A percentile compares a stretch with the other conserved stretches of the same genome.
These are phyloP conservation scores for Pipistrellus pipistrellus DNA, from an alignment of 2,797 vertebrate species.

Conservation along the genomic window DNA sequence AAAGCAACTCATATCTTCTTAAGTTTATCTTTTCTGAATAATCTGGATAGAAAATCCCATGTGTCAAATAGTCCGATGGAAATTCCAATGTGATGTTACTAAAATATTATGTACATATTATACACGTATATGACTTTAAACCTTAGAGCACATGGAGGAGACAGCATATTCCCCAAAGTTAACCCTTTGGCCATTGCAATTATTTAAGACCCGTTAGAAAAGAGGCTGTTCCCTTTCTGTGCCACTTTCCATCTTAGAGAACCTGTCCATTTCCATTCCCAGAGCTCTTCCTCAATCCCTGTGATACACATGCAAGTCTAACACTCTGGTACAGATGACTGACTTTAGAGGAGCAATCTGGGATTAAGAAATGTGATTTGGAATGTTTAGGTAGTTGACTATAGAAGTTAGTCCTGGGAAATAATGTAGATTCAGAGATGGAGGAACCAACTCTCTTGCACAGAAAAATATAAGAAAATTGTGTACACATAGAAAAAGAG, in stretches of 20 bases:
- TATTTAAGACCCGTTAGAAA: neutral
- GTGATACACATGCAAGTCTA: neutral
- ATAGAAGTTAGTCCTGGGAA: conserved; percentile 22
- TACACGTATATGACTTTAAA: neutral
- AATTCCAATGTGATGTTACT: conserved; percentile 37
- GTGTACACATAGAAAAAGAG: neutral
- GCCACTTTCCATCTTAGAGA: neutral
- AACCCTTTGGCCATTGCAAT: neutral
- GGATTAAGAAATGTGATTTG: conserved; percentile 14
- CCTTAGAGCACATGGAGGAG: neutral
- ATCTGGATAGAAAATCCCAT: neutral
- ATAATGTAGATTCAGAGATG: neutral
- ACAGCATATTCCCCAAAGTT: neutral
- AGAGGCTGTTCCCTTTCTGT: neutral
- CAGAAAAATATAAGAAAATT: neutral
- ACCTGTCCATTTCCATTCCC: neutral
- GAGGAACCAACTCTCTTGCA: neutral
- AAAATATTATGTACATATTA: neutral
- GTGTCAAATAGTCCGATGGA: neutral
- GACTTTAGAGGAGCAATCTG: neutral
- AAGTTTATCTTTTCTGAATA: neutral
- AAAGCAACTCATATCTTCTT: neutral
- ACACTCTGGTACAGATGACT: conserved; percentile 11
- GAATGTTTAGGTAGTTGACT: neutral
- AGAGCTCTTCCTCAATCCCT: neutral